A percentile compares a stretch with the other conserved stretches of the same genome.
Conservation (phyloP, 2,888 invertebrate genomes). For the Drosophila algonquin region DNA sequence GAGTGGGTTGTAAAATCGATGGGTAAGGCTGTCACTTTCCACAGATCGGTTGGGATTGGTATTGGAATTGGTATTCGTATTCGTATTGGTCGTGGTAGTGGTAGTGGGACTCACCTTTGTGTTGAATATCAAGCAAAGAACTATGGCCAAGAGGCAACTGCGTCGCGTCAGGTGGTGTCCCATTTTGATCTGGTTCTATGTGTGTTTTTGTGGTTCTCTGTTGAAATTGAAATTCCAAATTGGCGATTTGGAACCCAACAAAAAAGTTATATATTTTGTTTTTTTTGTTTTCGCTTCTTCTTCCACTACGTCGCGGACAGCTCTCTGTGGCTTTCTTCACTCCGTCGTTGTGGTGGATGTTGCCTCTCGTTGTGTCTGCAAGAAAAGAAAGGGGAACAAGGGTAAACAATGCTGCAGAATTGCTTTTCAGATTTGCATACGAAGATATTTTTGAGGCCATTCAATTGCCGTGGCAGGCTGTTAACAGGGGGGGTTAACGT, state of each 20-base stretch:
- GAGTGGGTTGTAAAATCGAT: conserved; percentile 13
- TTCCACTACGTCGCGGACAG: background rate
- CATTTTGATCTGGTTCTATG: conserved; percentile 71
- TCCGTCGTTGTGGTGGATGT: conserved; percentile 51
- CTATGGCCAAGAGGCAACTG: conserved; percentile 81
- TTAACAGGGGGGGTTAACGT: conserved; percentile 15
- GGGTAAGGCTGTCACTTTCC: conserved; percentile 17
- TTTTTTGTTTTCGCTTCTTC: conserved; percentile 38
- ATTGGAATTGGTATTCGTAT: background rate
- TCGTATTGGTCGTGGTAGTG: background rate
- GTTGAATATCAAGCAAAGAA: conserved; percentile 82
- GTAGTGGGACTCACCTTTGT: conserved; percentile 80
- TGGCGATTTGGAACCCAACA: conserved; percentile 51
- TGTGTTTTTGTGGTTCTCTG: conserved; percentile 32
- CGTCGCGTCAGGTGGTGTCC: conserved; percentile 82
- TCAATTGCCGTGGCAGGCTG: conserved; percentile 22
- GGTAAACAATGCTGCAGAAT: conserved; percentile 71
- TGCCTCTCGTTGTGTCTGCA: conserved; percentile 57
- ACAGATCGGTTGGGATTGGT: background rate
- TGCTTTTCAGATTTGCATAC: conserved; percentile 45
- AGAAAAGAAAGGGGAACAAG: conserved; percentile 77
- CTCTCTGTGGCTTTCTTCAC: conserved; percentile 24
- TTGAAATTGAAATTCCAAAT: conserved; percentile 47
- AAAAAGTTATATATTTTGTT: conserved; percentile 11
- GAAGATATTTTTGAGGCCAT: conserved; percentile 50